Percentiles rank a stretch among this genome's conserved stretches.
These are phyloP conservation scores for Sanderia malayensis DNA, from an alignment of 30 jellyfish, hydroid and myxozoan species.

Conservation along the genomic window DNA sequence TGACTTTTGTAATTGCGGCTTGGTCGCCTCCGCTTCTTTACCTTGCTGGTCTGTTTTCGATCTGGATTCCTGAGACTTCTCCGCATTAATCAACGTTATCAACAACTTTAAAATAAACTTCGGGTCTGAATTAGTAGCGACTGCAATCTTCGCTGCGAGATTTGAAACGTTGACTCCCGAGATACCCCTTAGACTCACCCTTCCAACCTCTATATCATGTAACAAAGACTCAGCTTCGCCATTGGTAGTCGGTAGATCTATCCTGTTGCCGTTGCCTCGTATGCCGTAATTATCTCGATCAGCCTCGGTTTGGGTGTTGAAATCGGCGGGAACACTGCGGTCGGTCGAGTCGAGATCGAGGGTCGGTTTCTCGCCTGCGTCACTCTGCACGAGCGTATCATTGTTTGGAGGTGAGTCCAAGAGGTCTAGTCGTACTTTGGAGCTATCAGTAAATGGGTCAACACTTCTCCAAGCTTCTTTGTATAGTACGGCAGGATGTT, in stretches of 20 bases:
- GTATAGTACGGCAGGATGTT: conserved; percentile 22
- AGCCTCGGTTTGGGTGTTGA: not conserved
- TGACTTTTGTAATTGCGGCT: no score
- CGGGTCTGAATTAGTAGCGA: conserved; percentile 35
- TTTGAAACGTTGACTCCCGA: conserved; percentile 52
- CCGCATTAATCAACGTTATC: conserved; percentile 30
- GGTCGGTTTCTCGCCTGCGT: not conserved
- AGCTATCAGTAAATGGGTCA: not conserved
- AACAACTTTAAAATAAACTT: conserved; percentile 35
- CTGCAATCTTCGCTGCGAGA: conserved; percentile 55
- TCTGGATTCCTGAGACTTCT: no score
- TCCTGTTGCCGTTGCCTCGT: conserved; percentile 18
- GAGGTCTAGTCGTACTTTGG: no score
- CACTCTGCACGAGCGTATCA: no score
- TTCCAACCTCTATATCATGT: conserved; percentile 53
- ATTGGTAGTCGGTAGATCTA: conserved; percentile 24
- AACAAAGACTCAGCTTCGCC: conserved; percentile 43
- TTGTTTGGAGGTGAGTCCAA: no score
- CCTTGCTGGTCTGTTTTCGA: no score
- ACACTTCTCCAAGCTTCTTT: not conserved
- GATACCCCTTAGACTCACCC: conserved; percentile 48
- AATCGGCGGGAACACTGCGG: not conserved
- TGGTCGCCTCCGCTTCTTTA: no score
- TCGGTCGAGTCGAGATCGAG: not conserved
- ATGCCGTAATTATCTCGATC: not conserved